Evolutionary conservation across 2,888 invertebrate species (phyloP).

Genomic region (Euplagia quadripunctaria): DNA sequence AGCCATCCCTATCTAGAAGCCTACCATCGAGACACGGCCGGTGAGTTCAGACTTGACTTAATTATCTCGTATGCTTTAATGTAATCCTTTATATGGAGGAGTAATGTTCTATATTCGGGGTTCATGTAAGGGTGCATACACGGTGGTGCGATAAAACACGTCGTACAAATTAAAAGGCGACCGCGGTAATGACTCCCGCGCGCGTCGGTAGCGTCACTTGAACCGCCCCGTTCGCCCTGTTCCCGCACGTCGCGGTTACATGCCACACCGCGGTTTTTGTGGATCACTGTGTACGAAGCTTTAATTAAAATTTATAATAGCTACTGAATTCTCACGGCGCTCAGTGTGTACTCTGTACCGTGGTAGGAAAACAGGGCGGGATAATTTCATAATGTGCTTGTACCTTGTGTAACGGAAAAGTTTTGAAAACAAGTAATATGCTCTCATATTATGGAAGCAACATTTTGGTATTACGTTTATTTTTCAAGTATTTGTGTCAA

Average conservation of each 20-base stretch:
- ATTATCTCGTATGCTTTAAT: slow-evolving; percentile 52
- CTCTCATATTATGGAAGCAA: slow-evolving; percentile 25
- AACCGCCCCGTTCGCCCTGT: slow-evolving; percentile 40
- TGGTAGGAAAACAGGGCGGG: slow-evolving; percentile 38
- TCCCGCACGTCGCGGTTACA: slow-evolving; percentile 56
- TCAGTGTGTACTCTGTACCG: slow-evolving; percentile 33
- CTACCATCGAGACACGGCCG: slow-evolving; percentile 93
- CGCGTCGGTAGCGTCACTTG: slow-evolving; percentile 53
- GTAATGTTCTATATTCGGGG: slow-evolving; percentile 45
- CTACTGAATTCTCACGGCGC: slow-evolving; percentile 54
- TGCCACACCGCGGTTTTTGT: slow-evolving; percentile 56
- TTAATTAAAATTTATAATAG: slow-evolving; percentile 61
- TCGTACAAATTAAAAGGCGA: slow-evolving; percentile 82
- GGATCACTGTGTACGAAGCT: slow-evolving; percentile 55
- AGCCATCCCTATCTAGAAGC: slow-evolving; percentile 95
- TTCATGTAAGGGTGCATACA: slow-evolving; percentile 55
- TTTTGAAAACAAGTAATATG: slow-evolving; percentile 41
- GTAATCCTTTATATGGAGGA: slow-evolving; percentile 48
- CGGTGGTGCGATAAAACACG: slow-evolving; percentile 70
- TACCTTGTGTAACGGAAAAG: slow-evolving; percentile 32
- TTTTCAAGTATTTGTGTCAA: not conserved
- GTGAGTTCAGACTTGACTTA: slow-evolving; percentile 81
- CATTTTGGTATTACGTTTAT: slow-evolving; percentile 29
- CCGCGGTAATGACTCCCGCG: slow-evolving; percentile 74
- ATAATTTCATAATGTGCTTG: slow-evolving; percentile 53